Evolutionary conservation across 1,140 invertebrate species (phyloP), one percentile per base, ranked within the genome.

Genomic region (Lineus longissimus): DNA sequence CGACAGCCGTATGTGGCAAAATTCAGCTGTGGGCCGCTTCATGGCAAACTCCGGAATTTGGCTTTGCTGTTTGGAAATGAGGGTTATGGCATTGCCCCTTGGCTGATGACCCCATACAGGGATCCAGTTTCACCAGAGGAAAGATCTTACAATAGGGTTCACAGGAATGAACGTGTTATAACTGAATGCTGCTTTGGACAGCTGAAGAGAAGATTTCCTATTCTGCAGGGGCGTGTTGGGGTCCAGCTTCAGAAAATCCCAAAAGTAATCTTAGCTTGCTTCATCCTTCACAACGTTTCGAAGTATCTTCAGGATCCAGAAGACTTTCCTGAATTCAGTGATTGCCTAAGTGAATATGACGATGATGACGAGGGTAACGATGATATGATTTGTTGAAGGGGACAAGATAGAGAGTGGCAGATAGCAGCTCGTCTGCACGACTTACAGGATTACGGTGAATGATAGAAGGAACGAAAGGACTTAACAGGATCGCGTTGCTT

Each of bases 211-310:
- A 43, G 40, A 43, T 43, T 43, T 43, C 40, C 40, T 43, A 43
- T 43, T 43, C 40, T 43, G 40, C 40, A 43, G 40, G 40, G 40
- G 40, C 40, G 40, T 43, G 40, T 43, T 43, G 11, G 40, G 40
- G 40, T 43, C 40, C 40, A 43, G 40, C 40, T 43, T 43, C 11
- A 43, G 40, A 43, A 43, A 43, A 43, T 43, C 40, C 40, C 40
- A 43, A 43, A 43, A 43, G 40, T 43, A 43, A 43, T 43, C 40
- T 43, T 43, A 43, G 40, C 40, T 43, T 43, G 40, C 40, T 43
- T 43, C 40, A 43, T 43, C 40, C 40, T 43, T 11, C 40, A 43
- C 40, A 43, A 43, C 40, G 40, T 43, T 11, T 43, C 40, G 11
- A 43, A 43, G 40, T 43, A 43, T 43, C 40, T 43, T 43, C 40